Conservation (phyloP, 2,113 vertebrate genomes). For the Parus major region DNA sequence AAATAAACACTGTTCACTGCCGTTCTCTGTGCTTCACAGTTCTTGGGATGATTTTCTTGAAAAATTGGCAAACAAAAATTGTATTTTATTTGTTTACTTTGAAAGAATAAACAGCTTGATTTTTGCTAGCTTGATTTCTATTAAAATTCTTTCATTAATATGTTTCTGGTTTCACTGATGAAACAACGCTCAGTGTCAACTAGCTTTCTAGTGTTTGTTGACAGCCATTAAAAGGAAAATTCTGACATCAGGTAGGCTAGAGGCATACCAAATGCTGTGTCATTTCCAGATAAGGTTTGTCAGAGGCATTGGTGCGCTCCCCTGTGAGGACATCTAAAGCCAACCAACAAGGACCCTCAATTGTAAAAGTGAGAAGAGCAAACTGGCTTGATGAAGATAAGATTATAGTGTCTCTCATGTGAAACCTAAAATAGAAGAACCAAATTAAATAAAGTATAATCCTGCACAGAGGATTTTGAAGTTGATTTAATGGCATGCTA, state of each 20-base stretch:
- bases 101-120: not conserved
- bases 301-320: not conserved
- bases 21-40: not conserved
- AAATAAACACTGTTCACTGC: not conserved
- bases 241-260: not conserved
- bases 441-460: conserved; percentile 42
- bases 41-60: not conserved
- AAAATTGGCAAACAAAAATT: not conserved
- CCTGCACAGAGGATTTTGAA: conserved; percentile 1
- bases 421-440: conserved; percentile 46
- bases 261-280: conserved; percentile 34
- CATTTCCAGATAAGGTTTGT: conserved; percentile 54
- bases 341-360: not conserved
- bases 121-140: not conserved
- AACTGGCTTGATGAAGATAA: conserved; percentile 58
- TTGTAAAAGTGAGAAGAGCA: conserved; percentile 24
- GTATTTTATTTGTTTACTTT: not conserved
- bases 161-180: not conserved
- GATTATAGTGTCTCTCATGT: conserved; percentile 9
- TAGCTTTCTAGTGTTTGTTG: not conserved
- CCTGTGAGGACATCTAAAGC: conserved; percentile 14
- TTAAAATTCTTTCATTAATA: not conserved
- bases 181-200: not conserved
- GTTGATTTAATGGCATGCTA: conserved; percentile 22
- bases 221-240: conserved; percentile 25